A percentile compares a stretch with the other conserved stretches of the same genome.
Evolutionary conservation across 2,888 invertebrate genomes (phyloP).

Genomic region (Calliphora vomitoria): DNA sequence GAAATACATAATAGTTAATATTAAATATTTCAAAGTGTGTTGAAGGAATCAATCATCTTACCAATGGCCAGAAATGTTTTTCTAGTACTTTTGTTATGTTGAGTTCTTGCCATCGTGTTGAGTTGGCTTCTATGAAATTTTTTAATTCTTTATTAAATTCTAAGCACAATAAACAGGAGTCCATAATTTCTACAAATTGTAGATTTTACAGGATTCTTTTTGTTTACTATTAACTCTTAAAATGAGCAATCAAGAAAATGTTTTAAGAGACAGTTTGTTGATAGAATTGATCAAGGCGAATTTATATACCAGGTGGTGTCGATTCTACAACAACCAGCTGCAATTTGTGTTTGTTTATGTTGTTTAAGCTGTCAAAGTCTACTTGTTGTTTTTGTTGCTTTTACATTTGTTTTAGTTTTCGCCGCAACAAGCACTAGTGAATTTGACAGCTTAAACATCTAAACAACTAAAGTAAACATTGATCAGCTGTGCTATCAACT

Average conservation of each 20-base stretch:
- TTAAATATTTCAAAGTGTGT: not conserved
- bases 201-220: not conserved
- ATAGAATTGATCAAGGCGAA: too few species aligned
- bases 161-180: slow-evolving; percentile 61
- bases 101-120: slow-evolving; percentile 51
- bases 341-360: too few species aligned
- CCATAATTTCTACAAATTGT: slow-evolving; percentile 32
- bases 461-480: too few species aligned
- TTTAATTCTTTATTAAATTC: slow-evolving; percentile 43
- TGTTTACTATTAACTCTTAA: not conserved
- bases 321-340: too few species aligned
- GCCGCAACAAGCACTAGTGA: too few species aligned
- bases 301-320: too few species aligned
- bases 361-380: too few species aligned
- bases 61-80: slow-evolving; percentile 67
- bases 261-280: too few species aligned
- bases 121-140: slow-evolving; percentile 19
- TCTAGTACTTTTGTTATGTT: slow-evolving; percentile 44
- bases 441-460: too few species aligned
- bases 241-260: not conserved
- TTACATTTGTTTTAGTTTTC: too few species aligned
- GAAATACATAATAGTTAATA: not conserved
- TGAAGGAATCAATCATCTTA: not conserved
- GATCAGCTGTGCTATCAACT: too few species aligned
- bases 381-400: too few species aligned